Evolutionary conservation across 2,113 vertebrate species (phyloP), one percentile per base, ranked within the genome.

Genomic region (Anolis carolinensis): DNA sequence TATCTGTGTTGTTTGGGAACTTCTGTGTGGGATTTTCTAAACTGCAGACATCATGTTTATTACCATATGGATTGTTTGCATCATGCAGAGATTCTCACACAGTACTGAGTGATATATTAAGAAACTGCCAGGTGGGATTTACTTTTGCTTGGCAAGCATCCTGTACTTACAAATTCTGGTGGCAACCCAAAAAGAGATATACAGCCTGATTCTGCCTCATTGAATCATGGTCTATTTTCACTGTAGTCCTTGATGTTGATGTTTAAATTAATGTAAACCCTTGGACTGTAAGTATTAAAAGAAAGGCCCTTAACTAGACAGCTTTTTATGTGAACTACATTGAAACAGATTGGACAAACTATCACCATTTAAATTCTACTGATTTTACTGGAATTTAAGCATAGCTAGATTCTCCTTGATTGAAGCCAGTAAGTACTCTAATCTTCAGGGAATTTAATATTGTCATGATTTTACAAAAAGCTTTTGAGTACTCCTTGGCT

Each of bases 371-470:
- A 76, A 52, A 34, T 77, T 62, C 65, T 67, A 34, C 67, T 36
- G 8, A 55, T 82, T 13, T 82, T 67, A 25, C 21, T 68, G 67
- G 21, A 21, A 82, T 34, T 71, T 21, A 82, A 34, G n/a, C 21
- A 3, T 7, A 21, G 18, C n/a, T 82, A 2, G 30, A 8, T 52
- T 71, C 6, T 71, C 34, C 67, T 71, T 48, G 44, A 82, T 71
- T 34, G 11, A 18, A 71, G n/a, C 67, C 81, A 52, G 48, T 32
- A 10, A 82, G 48, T 25, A 4, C 81, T 48, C 44, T 32, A 87
- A 84, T 83, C 8, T 70, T 92, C 9, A 21, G 85, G 74, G 83
- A 39, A 89, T 93, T 86, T 76, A 92, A 79, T 74, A 86, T 4
- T 62, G 68, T 76, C 82, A 91, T 71, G 50, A 91, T 75, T 83